Percentiles rank a stretch among this genome's conserved stretches.
These are phyloP conservation scores for Drosophila prosaltans DNA, from an alignment of 1,140 invertebrate species.

Conservation along the genomic window DNA sequence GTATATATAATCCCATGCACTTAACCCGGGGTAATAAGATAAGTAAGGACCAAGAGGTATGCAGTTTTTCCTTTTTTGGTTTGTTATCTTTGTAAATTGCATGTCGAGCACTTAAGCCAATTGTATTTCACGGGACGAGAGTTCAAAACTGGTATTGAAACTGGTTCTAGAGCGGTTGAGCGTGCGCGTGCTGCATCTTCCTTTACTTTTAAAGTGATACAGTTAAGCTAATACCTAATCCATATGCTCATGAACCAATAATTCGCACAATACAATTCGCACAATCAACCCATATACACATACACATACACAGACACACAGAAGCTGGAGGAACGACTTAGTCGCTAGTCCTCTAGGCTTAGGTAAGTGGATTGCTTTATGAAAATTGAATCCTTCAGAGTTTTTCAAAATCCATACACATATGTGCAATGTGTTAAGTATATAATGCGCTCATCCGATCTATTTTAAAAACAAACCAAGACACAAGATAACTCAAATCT, in stretches of 20 bases:
- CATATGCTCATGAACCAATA: conserved; percentile 43
- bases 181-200: conserved; percentile 68
- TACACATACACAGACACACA: conserved; percentile 24
- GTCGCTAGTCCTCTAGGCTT: conserved; percentile 56
- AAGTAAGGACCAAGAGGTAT: conserved; percentile 57
- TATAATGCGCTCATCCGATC: conserved; percentile 80
- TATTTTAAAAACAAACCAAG: conserved; percentile 73
- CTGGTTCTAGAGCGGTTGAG: conserved; percentile 47
- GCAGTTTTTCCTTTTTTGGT: conserved; percentile 41
- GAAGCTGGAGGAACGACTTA: conserved; percentile 66
- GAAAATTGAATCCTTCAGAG: conserved; percentile 58
- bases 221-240: conserved; percentile 55
- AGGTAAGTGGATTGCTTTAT: conserved; percentile 76
- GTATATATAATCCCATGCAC: conserved; percentile 63
- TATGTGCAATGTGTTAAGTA: conserved; percentile 72
- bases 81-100: conserved; percentile 80
- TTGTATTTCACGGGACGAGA: conserved; percentile 24
- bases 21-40: conserved; percentile 79
- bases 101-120: conserved; percentile 80
- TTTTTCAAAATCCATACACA: conserved; percentile 4
- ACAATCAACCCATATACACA: conserved; percentile 28
- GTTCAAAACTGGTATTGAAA: conserved; percentile 28
- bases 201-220: conserved; percentile 56
- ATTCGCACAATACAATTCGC: conserved; percentile 18
- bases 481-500: conserved; percentile 47